Evolutionary conservation across 2,888 invertebrate genomes (phyloP).

Genomic region (Platycheirus albimanus): DNA sequence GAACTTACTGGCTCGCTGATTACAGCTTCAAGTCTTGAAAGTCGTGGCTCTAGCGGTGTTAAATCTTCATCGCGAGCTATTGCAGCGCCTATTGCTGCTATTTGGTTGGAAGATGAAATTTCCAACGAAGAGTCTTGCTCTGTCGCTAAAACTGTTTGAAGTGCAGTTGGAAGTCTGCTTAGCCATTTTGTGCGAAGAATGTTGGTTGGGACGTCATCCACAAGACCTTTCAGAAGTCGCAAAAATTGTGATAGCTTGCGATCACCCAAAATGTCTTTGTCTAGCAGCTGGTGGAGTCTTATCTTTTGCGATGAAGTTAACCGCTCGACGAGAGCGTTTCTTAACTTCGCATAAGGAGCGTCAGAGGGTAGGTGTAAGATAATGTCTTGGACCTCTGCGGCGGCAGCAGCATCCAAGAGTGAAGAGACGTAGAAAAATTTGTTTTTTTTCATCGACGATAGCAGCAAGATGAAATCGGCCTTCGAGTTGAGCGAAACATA

Average conservation of each 20-base stretch:
- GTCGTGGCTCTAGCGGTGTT: background rate
- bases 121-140: background rate
- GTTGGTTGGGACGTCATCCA: background rate
- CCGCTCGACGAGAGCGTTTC: too few relatives aligned
- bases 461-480: conserved; percentile 3
- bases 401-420: too few relatives aligned
- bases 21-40: conserved; percentile 6
- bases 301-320: too few relatives aligned
- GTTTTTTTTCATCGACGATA: background rate
- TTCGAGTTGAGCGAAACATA: background rate
- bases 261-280: too few relatives aligned
- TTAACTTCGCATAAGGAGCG: too few relatives aligned
- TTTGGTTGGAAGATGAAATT: too few relatives aligned
- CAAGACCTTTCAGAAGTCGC: background rate
- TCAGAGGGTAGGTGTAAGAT: too few relatives aligned
- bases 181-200: conserved; percentile 3
- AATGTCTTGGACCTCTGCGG: too few relatives aligned
- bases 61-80: background rate
- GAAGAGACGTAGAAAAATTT: background rate
- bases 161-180: background rate
- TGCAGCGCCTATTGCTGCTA: too few relatives aligned
- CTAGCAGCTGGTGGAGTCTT: too few relatives aligned
- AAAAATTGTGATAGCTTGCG: conserved; percentile 11
- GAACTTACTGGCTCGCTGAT: background rate
- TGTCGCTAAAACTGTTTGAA: background rate